These are phyloP conservation scores for Aphelocoma coerulescens DNA, from an alignment of 2,113 vertebrate species.

Conservation along the genomic window DNA sequence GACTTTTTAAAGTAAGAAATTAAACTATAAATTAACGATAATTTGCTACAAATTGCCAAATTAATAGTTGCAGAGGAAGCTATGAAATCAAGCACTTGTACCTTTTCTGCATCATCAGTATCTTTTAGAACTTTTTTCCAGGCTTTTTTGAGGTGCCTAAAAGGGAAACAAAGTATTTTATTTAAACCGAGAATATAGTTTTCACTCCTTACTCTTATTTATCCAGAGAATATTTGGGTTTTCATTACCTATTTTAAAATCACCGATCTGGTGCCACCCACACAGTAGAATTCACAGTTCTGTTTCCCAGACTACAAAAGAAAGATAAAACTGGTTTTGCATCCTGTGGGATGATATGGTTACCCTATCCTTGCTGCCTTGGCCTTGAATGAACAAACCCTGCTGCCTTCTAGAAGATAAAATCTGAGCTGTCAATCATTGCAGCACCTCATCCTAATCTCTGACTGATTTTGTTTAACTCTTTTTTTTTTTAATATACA, in stretches of 20 bases:
- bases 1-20: background rate
- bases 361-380: background rate
- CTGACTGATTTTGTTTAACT: background rate
- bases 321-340: background rate
- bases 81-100: background rate
- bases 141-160: background rate
- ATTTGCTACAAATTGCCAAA: background rate
- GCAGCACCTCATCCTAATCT: background rate
- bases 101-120: background rate
- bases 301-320: background rate
- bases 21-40: background rate
- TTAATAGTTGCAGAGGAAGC: background rate
- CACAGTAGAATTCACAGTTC: background rate
- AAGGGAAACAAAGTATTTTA: background rate
- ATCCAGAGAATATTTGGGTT: background rate
- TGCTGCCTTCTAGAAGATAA: background rate
- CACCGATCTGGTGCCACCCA: background rate
- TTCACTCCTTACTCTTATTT: background rate
- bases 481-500: background rate
- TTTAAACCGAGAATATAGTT: background rate
- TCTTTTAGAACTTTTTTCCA: background rate
- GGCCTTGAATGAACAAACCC: background rate
- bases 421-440: background rate
- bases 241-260: background rate
- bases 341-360: background rate